phyloP scores from a whole-genome alignment of 1,140 invertebrate genomes.

The Megathymus violae region DNA sequence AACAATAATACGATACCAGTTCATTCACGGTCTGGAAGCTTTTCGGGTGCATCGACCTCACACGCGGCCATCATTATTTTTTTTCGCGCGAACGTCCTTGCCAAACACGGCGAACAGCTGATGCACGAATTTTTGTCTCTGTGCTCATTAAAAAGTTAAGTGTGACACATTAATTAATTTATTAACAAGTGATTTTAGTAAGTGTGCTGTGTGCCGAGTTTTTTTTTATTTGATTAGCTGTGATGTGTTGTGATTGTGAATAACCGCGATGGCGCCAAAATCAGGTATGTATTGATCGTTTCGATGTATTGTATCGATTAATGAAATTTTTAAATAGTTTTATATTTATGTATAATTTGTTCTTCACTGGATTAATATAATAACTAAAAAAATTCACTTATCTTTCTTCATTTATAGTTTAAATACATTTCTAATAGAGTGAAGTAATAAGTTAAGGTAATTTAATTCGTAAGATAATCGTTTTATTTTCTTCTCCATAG shows the following conservation, averaged over 20 bases:
- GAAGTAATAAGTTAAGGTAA: no score
- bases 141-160: constrained; percentile 34
- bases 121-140: constrained; percentile 46
- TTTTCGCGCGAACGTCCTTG: constrained; percentile 65
- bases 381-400: no score
- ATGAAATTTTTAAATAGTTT: no score
- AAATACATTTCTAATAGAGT: no score
- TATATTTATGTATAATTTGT: no score
- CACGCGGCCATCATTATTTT: constrained; percentile 58
- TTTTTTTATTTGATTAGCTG: constrained; percentile 17
- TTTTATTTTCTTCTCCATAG: no score
- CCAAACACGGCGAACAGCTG: constrained; percentile 61
- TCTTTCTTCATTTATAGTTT: no score
- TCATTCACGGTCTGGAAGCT: constrained; percentile 63
- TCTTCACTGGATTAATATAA: no score
- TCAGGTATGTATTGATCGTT: constrained; percentile 9
- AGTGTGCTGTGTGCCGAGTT: constrained; percentile 36
- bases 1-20: constrained; percentile 53
- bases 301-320: no score
- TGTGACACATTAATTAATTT: constrained; percentile 31
- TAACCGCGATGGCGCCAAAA: constrained; percentile 5
- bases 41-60: constrained; percentile 60
- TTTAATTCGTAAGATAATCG: no score
- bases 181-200: constrained; percentile 28
- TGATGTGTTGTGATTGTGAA: constrained; percentile 27